phyloP scores from a whole-genome alignment of 1,140 invertebrate species.

The Potamilus streckersoni region DNA sequence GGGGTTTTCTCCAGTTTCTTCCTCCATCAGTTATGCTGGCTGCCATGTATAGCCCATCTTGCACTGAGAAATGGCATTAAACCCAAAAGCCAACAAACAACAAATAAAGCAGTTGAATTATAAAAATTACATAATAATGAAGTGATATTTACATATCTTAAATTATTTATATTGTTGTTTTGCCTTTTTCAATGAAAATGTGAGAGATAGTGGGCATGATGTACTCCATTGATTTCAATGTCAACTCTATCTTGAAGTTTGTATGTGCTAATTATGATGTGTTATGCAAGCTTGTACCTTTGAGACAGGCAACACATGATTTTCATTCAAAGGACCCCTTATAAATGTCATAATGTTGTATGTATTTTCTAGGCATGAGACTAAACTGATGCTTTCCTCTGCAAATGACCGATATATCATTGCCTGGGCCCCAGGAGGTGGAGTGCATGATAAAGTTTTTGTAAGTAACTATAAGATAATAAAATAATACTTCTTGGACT shows the following conservation, averaged over 20 bases:
- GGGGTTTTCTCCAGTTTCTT: too few relatives aligned
- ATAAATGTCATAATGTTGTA: background rate
- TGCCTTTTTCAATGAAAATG: background rate
- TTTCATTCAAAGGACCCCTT: background rate
- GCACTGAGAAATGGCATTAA: too few relatives aligned
- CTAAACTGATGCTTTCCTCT: constrained; percentile 61
- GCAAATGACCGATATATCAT: constrained; percentile 63
- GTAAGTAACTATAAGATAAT: constrained; percentile 36
- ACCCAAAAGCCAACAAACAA: too few relatives aligned
- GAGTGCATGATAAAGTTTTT: constrained; percentile 53
- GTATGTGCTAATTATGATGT: background rate
- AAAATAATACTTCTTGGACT: background rate
- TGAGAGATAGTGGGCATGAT: background rate
- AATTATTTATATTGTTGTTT: too few relatives aligned
- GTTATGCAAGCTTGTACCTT: background rate
- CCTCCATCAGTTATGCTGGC: too few relatives aligned
- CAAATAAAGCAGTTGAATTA: too few relatives aligned
- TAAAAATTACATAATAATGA: too few relatives aligned
- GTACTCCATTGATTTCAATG: background rate
- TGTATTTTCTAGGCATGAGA: constrained; percentile 49
- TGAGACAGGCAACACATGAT: background rate
- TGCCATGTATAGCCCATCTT: too few relatives aligned
- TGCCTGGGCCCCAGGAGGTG: constrained; percentile 60
- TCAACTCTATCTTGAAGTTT: background rate
- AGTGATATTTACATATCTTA: too few relatives aligned